Evolutionary conservation across 2,113 vertebrate species (phyloP).

Genomic region (Willisornis vidua): DNA sequence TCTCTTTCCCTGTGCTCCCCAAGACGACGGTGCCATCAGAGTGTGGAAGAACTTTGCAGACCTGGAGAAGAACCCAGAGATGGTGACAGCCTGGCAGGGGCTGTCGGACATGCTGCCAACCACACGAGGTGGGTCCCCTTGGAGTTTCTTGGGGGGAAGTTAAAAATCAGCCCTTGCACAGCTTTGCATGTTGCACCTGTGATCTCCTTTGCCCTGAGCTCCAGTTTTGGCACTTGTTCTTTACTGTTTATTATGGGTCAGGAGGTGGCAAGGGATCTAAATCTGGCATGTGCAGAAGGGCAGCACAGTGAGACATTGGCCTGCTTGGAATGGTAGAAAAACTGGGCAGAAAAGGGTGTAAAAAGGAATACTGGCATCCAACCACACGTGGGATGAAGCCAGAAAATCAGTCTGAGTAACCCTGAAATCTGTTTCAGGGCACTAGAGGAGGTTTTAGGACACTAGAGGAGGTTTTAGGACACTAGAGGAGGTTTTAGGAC

Average conservation of each 20-base stretch:
- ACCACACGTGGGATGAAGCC: not conserved
- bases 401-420: not conserved
- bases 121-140: slow-evolving; percentile 86
- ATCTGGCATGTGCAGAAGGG: not conserved
- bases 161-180: not conserved
- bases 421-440: not conserved
- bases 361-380: not conserved
- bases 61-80: slow-evolving; percentile 94
- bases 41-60: slow-evolving; percentile 99
- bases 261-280: not conserved
- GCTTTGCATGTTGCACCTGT: not conserved
- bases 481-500: too few species aligned
- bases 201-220: slow-evolving; percentile 5
- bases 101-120: slow-evolving; percentile 98
- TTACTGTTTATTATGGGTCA: not conserved
- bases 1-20: not conserved
- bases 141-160: not conserved
- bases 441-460: not conserved
- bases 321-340: not conserved
- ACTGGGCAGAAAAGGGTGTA: not conserved
- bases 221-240: not conserved
- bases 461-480: not conserved
- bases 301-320: not conserved
- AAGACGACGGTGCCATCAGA: slow-evolving; percentile 93
- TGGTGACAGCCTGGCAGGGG: slow-evolving; percentile 98